phyloP scores from a whole-genome alignment of 2,113 vertebrate genomes.

The Phylloscopus trochilus region DNA sequence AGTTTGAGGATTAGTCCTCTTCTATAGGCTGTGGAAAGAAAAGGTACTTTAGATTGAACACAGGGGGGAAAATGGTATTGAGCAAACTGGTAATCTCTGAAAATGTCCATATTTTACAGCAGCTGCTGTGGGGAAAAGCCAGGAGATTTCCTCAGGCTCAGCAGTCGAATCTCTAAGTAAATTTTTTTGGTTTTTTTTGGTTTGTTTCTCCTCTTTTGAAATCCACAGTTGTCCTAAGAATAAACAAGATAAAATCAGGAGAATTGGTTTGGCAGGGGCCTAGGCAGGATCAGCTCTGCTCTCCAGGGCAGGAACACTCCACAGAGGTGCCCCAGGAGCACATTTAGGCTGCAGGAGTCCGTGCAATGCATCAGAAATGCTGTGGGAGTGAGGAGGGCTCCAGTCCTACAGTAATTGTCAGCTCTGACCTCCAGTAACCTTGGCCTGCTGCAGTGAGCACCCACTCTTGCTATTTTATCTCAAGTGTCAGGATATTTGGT shows the following conservation, averaged over 20 bases:
- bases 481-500: not conserved
- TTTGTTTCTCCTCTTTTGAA: not conserved
- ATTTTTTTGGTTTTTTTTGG: not conserved
- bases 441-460: not conserved
- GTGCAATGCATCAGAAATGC: not conserved
- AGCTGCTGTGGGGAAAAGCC: not conserved
- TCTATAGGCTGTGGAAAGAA: not conserved
- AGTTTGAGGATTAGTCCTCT: not conserved
- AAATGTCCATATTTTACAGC: not conserved
- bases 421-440: not conserved
- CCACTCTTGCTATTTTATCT: not conserved
- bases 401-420: not conserved
- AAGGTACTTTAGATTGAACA: not conserved
- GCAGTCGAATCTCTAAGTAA: not conserved
- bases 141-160: not conserved
- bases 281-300: not conserved
- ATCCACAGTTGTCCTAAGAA: not conserved
- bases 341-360: rapidly evolving
- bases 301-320: not conserved
- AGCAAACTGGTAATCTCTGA: constrained; percentile 4
- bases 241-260: not conserved
- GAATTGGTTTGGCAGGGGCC: not conserved
- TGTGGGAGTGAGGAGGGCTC: not conserved
- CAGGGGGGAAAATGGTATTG: not conserved
- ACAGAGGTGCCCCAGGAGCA: not conserved